Percentiles rank a stretch among this genome's conserved stretches.
Conservation (phyloP, 1,140 invertebrate species). For the Hycleus phaleratus region DNA sequence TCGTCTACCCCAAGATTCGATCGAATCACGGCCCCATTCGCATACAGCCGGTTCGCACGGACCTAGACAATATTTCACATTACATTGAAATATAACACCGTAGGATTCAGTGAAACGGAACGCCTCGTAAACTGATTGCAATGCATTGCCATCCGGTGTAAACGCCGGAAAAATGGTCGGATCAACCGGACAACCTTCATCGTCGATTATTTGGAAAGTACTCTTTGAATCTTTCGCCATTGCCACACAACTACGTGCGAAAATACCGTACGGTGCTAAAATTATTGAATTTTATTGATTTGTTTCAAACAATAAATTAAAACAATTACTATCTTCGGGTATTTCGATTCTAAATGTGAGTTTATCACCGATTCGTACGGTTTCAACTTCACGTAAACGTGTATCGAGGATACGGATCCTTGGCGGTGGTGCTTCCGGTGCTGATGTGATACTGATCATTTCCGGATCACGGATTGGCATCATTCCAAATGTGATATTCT, state of each 20-base stretch:
- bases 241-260: constrained; percentile 88
- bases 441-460: constrained; percentile 91
- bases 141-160: constrained; percentile 75
- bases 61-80: constrained; percentile 92
- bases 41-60: constrained; percentile 89
- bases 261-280: constrained; percentile 90
- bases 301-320: background rate
- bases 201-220: constrained; percentile 93
- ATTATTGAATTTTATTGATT: constrained; percentile 23
- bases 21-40: constrained; percentile 78
- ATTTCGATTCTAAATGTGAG: constrained; percentile 94
- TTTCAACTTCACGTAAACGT: constrained; percentile 79
- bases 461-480: constrained; percentile 92
- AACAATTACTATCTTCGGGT: constrained; percentile 82
- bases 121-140: constrained; percentile 88
- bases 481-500: constrained; percentile 96
- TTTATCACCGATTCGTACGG: constrained; percentile 88
- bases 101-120: constrained; percentile 95
- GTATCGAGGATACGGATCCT: constrained; percentile 85
- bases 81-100: constrained; percentile 94
- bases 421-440: constrained; percentile 87
- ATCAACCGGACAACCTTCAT: constrained; percentile 90
- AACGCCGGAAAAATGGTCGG: constrained; percentile 88
- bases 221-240: constrained; percentile 96
- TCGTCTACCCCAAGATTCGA: constrained; percentile 84